Evolutionary conservation across 2,888 invertebrate genomes (phyloP).

Genomic region (Oscheius sp.): DNA sequence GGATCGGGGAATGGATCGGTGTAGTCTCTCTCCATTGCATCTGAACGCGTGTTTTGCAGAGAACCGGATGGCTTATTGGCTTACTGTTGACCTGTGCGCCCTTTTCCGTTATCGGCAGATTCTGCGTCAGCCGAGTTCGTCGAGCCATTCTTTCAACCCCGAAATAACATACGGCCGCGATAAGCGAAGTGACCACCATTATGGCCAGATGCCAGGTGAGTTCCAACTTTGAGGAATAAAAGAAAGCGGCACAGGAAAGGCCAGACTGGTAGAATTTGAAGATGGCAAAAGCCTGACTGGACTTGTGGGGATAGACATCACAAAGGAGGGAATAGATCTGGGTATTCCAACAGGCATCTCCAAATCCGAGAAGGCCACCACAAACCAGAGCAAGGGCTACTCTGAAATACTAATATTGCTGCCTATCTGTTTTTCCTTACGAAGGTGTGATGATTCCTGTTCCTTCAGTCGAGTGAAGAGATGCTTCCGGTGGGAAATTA

Average conservation of each 20-base stretch:
- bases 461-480: constrained; percentile 79
- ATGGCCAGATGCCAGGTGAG: constrained; percentile 76
- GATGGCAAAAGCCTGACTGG: constrained; percentile 92
- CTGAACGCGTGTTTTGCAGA: not conserved
- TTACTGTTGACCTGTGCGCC: not conserved
- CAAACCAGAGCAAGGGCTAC: constrained; percentile 85
- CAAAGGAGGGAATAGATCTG: constrained; percentile 86
- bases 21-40: not conserved
- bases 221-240: constrained; percentile 74
- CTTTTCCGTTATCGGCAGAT: too few species aligned
- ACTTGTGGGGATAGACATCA: constrained; percentile 85
- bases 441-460: constrained; percentile 76
- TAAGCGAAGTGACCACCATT: constrained; percentile 62
- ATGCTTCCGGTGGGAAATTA: constrained; percentile 78
- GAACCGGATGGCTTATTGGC: not conserved
- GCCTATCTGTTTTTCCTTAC: not conserved
- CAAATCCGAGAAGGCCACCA: constrained; percentile 91
- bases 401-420: constrained; percentile 63
- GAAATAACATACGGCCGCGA: constrained; percentile 55
- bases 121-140: too few species aligned
- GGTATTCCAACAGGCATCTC: constrained; percentile 97
- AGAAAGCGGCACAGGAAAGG: constrained; percentile 75
- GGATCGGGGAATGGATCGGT: not conserved
- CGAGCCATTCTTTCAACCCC: constrained; percentile 33
- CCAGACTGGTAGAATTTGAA: constrained; percentile 91